A percentile compares a stretch with the other conserved stretches of the same genome.
These are phyloP conservation scores for Caenorhabditis brenneri DNA, from an alignment of 1,140 invertebrate genomes.

Conservation along the genomic window DNA sequence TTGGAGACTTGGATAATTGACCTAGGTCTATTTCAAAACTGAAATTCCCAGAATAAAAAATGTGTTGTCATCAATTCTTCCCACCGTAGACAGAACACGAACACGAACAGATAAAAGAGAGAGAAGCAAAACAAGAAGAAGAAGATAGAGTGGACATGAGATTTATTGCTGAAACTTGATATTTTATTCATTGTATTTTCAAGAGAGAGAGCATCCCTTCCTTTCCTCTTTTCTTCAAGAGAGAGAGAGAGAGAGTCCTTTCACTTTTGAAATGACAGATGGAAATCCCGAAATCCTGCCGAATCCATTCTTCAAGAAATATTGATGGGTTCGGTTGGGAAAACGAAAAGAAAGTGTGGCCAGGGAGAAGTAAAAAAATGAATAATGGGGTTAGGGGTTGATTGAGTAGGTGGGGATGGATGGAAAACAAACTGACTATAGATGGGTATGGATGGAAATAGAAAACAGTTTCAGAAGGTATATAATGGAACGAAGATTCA, in stretches of 20 bases:
- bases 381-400: neutral
- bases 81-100: neutral
- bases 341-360: neutral
- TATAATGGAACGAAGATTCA: too few relatives aligned
- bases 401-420: neutral
- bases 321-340: conserved; percentile 18
- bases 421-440: neutral
- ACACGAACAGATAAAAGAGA: neutral
- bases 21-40: too few relatives aligned
- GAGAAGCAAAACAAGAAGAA: conserved; percentile 1
- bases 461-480: neutral
- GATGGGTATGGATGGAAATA: neutral
- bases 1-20: too few relatives aligned
- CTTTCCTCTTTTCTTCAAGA: neutral
- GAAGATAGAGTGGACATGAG: neutral
- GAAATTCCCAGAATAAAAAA: neutral
- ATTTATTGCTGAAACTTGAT: conserved; percentile 41
- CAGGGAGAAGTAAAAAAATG: neutral
- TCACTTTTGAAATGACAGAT: conserved; percentile 30
- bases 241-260: neutral
- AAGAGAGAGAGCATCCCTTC: neutral
- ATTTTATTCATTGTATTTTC: conserved; percentile 43
- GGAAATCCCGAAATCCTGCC: too few relatives aligned
- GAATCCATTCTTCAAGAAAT: conserved; percentile 30
- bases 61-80: neutral